Evolutionary conservation across 2,113 vertebrate genomes (phyloP).

Genomic region (Leptosomus discolor): DNA sequence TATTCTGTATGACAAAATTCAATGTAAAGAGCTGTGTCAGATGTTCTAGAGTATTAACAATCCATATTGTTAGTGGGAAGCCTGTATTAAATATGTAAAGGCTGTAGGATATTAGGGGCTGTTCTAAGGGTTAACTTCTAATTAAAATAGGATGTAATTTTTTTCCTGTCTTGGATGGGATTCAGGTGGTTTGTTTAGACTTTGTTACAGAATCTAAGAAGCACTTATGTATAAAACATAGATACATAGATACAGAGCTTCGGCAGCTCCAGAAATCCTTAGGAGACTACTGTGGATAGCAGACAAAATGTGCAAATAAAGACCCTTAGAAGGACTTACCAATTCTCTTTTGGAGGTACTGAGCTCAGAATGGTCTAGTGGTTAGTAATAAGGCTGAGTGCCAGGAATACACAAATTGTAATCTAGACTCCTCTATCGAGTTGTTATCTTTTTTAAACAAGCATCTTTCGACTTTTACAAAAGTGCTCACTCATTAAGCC

Average conservation of each 20-base stretch:
- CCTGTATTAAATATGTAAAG: not conserved
- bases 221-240: not conserved
- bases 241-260: not conserved
- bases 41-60: not conserved
- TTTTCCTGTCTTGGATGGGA: not conserved
- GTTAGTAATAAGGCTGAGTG: not conserved
- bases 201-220: not conserved
- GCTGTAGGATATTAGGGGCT: not conserved
- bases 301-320: not conserved
- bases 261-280: not conserved
- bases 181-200: not conserved
- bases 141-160: not conserved
- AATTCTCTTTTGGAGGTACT: not conserved
- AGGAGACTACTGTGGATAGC: not conserved
- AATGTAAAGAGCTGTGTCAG: not conserved
- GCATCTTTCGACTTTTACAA: not conserved
- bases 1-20: not conserved
- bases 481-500: not conserved
- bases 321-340: not conserved
- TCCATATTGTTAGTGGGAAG: not conserved
- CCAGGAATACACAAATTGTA: not conserved
- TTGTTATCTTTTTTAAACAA: not conserved
- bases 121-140: not conserved
- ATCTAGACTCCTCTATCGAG: not conserved
- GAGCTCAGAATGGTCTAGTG: not conserved